Percentiles rank a stretch among this genome's conserved stretches.
phyloP scores from a whole-genome alignment of 2,113 vertebrate genomes.

The Ceyx margarethae region DNA sequence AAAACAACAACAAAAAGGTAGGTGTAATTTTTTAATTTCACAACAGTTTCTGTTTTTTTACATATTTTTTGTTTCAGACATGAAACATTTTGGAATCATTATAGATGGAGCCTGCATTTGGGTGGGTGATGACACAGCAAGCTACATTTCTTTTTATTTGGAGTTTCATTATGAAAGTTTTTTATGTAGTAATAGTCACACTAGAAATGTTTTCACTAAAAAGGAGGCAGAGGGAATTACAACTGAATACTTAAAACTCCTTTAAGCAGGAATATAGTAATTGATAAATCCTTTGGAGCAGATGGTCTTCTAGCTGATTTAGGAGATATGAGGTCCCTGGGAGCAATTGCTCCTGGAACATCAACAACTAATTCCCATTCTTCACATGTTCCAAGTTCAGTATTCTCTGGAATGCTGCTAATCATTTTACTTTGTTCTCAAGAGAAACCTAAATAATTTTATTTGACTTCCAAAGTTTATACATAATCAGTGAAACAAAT shows the following conservation, averaged over 20 bases:
- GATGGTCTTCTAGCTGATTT: slow-evolving; percentile 57
- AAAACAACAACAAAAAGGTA: not conserved
- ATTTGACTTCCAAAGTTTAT: not conserved
- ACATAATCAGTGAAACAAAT: not conserved
- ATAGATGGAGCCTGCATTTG: not conserved
- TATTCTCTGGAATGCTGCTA: slow-evolving; percentile 42
- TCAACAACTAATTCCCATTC: slow-evolving; percentile 47
- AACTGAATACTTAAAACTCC: not conserved
- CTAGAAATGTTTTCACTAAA: not conserved
- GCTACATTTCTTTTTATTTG: not conserved
- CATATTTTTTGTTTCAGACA: not conserved
- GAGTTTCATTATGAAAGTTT: not conserved
- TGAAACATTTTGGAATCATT: not conserved
- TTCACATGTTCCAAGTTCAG: slow-evolving; percentile 38
- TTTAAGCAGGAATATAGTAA: not conserved
- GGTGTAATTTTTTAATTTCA: not conserved
- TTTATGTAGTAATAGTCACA: not conserved
- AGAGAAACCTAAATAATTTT: slow-evolving; percentile 30
- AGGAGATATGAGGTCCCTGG: slow-evolving; percentile 42
- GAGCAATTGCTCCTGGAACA: slow-evolving; percentile 50
- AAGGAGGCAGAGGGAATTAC: not conserved
- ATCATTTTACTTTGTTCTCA: slow-evolving; percentile 36
- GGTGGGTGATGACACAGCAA: not conserved
- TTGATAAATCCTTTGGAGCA: slow-evolving; percentile 54
- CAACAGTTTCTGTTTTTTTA: not conserved